Conservation (phyloP, 2,888 invertebrate genomes). For the Alcis repandata region DNA sequence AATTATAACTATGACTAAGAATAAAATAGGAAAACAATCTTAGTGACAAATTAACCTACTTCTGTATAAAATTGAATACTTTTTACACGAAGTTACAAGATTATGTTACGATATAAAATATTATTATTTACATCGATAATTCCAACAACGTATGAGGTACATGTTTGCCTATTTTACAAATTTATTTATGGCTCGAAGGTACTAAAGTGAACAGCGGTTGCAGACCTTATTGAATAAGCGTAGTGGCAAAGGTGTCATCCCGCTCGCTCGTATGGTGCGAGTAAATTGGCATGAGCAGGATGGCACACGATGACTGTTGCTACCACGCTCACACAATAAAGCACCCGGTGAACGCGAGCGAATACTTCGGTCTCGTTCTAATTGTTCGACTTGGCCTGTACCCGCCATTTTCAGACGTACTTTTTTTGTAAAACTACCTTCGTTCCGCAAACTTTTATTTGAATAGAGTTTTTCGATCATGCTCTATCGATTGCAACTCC, state of each 20-base stretch:
- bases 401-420: no score
- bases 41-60: slow-evolving; percentile 33
- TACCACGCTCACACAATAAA: no score
- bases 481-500: no score
- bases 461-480: no score
- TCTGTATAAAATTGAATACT: slow-evolving; percentile 76
- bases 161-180: slow-evolving; percentile 1
- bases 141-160: slow-evolving; percentile 30
- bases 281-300: no score
- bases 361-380: neutral
- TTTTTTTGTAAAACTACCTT: neutral
- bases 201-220: neutral
- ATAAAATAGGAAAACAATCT: slow-evolving; percentile 48
- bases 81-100: slow-evolving; percentile 58
- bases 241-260: no score
- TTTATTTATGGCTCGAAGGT: neutral
- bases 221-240: no score
- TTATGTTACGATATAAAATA: slow-evolving; percentile 25
- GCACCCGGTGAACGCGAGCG: no score
- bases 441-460: neutral
- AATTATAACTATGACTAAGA: slow-evolving; percentile 47
- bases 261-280: no score
- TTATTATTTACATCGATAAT: slow-evolving; percentile 33
- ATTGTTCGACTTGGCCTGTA: no score
- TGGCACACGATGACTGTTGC: no score